Percentiles rank a stretch among this genome's conserved stretches.
Conservation (phyloP, 2,797 vertebrate species). For the Pteropus rufus region DNA sequence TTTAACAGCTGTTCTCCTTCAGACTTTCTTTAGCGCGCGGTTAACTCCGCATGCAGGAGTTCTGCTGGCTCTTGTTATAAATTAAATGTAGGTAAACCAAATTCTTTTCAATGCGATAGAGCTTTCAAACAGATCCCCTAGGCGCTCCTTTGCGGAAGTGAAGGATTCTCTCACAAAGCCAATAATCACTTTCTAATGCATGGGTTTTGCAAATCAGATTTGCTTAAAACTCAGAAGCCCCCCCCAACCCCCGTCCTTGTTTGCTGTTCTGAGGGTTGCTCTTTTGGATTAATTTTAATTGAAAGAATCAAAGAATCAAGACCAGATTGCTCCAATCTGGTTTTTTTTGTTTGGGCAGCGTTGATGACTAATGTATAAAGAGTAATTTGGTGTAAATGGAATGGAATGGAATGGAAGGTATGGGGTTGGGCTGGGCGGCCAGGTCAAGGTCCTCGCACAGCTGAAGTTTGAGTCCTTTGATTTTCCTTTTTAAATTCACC, state of each 20-base stretch:
- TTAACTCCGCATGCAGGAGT: background rate
- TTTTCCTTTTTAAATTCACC: background rate
- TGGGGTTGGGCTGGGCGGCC: background rate
- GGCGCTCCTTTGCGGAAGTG: background rate
- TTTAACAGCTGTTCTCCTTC: background rate
- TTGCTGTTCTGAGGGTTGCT: slow-evolving; percentile 7
- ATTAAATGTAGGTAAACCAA: slow-evolving; percentile 12
- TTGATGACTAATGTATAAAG: background rate
- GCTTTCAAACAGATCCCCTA: slow-evolving; percentile 44
- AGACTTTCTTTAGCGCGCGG: background rate
- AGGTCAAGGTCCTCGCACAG: background rate
- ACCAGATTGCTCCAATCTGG: background rate
- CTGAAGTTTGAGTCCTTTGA: background rate
- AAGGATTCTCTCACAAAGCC: slow-evolving; percentile 60
- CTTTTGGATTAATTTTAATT: slow-evolving; percentile 52
- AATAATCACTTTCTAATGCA: slow-evolving; percentile 55
- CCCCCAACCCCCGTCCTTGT: background rate
- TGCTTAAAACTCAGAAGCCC: background rate
- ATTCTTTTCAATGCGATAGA: slow-evolving; percentile 21
- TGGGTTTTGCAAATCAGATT: slow-evolving; percentile 23
- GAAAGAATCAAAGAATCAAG: slow-evolving; percentile 39
- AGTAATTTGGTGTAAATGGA: background rate
- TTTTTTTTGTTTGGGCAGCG: background rate
- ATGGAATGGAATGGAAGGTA: background rate
- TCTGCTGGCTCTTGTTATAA: background rate